Conservation (phyloP, 2,113 vertebrate species). For the Ardeotis arabs region DNA sequence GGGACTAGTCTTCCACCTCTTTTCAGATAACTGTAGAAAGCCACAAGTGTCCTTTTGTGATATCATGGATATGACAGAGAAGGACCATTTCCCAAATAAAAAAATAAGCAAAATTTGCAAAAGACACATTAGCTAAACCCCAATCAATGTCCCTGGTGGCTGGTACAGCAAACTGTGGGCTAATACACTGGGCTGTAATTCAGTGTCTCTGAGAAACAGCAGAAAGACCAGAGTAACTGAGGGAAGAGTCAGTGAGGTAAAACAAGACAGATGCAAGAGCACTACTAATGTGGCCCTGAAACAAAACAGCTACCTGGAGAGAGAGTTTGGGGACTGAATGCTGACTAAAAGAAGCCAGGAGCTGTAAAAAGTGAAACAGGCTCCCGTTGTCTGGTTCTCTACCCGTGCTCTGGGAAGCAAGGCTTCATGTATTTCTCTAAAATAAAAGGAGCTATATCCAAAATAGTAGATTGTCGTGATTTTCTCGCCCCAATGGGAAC, state of each 20-base stretch:
- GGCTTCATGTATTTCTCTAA: not conserved
- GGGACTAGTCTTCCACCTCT: not conserved
- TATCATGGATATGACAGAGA: not conserved
- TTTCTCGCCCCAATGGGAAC: not conserved
- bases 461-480: not conserved
- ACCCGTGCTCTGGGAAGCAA: not conserved
- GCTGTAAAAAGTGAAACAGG: conserved; percentile 19
- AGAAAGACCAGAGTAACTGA: conserved; percentile 5
- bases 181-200: not conserved
- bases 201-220: conserved; percentile 30
- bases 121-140: not conserved
- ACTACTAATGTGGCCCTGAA: conserved; percentile 35
- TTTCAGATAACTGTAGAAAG: not conserved
- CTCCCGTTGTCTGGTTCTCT: conserved; percentile 19
- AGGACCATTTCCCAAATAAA: not conserved
- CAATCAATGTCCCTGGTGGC: not conserved
- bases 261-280: conserved; percentile 29
- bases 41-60: not conserved
- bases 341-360: conserved; percentile 38
- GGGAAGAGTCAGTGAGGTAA: conserved; percentile 43
- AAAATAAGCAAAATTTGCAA: not conserved
- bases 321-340: conserved; percentile 2
- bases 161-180: not conserved
- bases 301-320: conserved; percentile 56
- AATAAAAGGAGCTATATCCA: not conserved